Base-by-base conservation (phyloP, 1,140 invertebrate genomes). In the Polypedilum pembai region DNA sequence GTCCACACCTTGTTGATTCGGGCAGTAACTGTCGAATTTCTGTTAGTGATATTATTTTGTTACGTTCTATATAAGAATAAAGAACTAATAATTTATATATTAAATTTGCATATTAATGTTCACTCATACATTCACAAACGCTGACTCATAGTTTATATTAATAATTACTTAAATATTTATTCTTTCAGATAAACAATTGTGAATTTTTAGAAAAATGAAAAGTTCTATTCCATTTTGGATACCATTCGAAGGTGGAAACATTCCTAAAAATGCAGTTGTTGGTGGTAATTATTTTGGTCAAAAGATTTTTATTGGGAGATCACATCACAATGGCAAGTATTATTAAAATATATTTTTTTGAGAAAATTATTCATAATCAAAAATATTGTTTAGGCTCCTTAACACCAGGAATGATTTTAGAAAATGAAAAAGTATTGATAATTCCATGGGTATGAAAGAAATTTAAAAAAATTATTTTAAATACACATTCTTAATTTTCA, bases 201-300 rank as follows among this genome's bases (percentile, higher is more conserved):
- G 24, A 33, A 5, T 33, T 56, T 12, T 56, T 1, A 56, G 1
- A 4, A 56, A 12, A 56, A 56, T 56, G 45, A 56, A 69, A 69
- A 18, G 18, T 8, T 8, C 17, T 18, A 69, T 69, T 69, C 65
- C 65, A 7, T 69, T 69, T 69, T 69, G 65, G 65, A 7, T 20
- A 20, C 65, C 65, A 69, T 69, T 69, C 20, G 20, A 21, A 18
- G 17, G 65, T 5, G 65, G 8, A 18, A 20, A 20, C 8, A 21
- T 69, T 4, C 65, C 65, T 8, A 69, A 69, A 69, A 69, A 69
- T 69, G 65, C 65, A 8, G 65, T 69, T 10, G 7, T 69, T 10
- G 65, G 65, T 69, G 65, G 65, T 18, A 20, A 21, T 18, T 69
- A 20, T 7, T 18, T 18, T 18, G 20, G 20, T 7, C 17, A 69